Base-by-base conservation (phyloP, 2,113 vertebrate genomes). In the Sarotherodon lohbergeri region DNA sequence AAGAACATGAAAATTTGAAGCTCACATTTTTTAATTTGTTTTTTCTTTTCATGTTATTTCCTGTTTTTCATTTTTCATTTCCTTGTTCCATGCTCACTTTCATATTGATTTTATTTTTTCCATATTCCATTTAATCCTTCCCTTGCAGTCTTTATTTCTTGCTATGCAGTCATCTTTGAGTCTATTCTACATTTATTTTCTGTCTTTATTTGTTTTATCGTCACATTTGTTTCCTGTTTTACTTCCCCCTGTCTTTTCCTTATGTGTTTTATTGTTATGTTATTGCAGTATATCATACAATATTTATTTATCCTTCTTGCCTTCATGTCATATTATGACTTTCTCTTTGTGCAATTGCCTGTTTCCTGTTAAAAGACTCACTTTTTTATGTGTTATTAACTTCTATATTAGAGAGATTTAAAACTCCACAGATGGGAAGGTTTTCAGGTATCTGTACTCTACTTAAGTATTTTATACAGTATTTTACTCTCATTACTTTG, bases 191-290 rank as follows among this genome's bases (percentile, higher is more conserved):
- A 73, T 27, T 76, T 76, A 11, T 48, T 76, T 24, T 41, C 0
- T 10, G 0, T 8, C 13, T 82, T 34, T 10, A 24, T 5, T 46
- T 4, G 12, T 34, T 32, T 59, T 63, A 59, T 34, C 0, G 2
- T 4, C 32, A 22, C 29, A 17, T 82, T 6, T 0, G 2, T 0
- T 66, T 22, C 7, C 32, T 12, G 2, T n/a, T 59, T 43, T 32
- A 12, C 16, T 63, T 32, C 29, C 12, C 17, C 1, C 22, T 29
- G 9, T 19, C 0, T 19, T 73, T 43, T 48, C 2, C 14, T 73
- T 48, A 46, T 43, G 13, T 73, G 66, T 43, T 43, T 43, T 68
- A 22, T 68, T 41, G 34, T 68, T 68, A 68, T 41, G 63, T 41
- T 68, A 68, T 14, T 68, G 36, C 36, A 68, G 63, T 36, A 68